phyloP scores from a whole-genome alignment of 92 coral and sea anemone genomes.

The Zoanthus sociatus region DNA sequence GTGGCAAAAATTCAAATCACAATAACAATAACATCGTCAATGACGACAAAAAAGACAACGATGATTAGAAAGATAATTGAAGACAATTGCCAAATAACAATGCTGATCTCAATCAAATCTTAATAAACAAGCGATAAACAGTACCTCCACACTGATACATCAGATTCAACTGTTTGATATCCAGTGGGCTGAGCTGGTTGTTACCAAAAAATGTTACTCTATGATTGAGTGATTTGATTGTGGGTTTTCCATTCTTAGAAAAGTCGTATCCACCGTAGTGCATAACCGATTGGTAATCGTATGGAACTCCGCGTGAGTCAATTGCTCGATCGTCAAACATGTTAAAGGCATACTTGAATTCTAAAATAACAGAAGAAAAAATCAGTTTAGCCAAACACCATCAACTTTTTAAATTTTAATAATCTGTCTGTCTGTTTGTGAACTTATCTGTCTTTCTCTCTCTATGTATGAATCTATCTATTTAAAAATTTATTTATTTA shows the following conservation, averaged over 20 bases:
- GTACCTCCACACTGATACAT: constrained; percentile 52
- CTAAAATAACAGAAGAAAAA: background rate
- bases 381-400: background rate
- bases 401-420: background rate
- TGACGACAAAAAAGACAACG: background rate
- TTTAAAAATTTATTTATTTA: background rate
- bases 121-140: background rate
- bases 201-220: constrained; percentile 42
- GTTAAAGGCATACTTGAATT: constrained; percentile 40
- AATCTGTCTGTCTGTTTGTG: background rate
- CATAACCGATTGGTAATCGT: constrained; percentile 55
- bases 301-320: constrained; percentile 38
- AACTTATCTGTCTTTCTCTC: background rate
- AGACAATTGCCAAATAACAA: too few species aligned
- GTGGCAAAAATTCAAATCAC: background rate
- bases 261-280: constrained; percentile 52
- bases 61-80: background rate
- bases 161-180: constrained; percentile 32
- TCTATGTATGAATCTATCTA: background rate
- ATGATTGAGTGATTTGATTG: constrained; percentile 30
- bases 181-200: constrained; percentile 39
- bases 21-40: background rate
- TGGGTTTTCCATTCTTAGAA: constrained; percentile 32
- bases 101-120: background rate
- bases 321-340: constrained; percentile 26